Evolutionary conservation across 2,888 invertebrate genomes (phyloP).

Genomic region (Clitarchus hookeri): DNA sequence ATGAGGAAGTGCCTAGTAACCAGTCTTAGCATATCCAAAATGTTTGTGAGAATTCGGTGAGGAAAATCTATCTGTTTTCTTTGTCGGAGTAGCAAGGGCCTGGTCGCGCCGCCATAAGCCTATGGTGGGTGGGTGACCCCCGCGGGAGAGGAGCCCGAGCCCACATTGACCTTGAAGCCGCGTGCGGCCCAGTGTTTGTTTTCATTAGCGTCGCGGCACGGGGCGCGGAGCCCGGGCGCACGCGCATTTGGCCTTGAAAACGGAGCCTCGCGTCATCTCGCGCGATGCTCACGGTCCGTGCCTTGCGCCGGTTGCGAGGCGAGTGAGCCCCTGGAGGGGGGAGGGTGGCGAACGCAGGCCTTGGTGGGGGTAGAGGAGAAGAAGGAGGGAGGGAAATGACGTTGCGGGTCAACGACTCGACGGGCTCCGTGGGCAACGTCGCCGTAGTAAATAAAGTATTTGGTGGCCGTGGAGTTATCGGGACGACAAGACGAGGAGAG

Average conservation of each 20-base stretch:
- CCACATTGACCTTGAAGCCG: neutral
- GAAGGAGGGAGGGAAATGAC: neutral
- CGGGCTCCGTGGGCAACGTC: conserved; percentile 3
- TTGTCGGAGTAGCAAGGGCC: too few species aligned
- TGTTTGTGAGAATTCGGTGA: too few species aligned
- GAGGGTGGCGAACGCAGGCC: too few species aligned
- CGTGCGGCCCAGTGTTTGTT: neutral
- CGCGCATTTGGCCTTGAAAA: neutral
- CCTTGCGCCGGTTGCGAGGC: neutral
- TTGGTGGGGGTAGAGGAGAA: neutral
- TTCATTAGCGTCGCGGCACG: neutral
- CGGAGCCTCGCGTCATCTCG: neutral
- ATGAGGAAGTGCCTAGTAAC: too few species aligned
- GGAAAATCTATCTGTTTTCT: too few species aligned
- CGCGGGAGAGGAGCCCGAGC: neutral
- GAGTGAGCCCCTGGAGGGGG: too few species aligned
- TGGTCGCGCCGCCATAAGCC: too few species aligned
- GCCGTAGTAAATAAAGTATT: conserved; percentile 14
- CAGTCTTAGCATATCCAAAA: too few species aligned
- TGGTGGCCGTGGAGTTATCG: conserved; percentile 3
- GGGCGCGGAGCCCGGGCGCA: neutral
- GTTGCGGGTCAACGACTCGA: conserved; percentile 7
- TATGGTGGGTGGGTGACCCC: neutral
- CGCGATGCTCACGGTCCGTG: neutral
- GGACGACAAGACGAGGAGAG: neutral